Base-by-base conservation (phyloP, 2,888 invertebrate genomes). In the Sesia apiformis region DNA sequence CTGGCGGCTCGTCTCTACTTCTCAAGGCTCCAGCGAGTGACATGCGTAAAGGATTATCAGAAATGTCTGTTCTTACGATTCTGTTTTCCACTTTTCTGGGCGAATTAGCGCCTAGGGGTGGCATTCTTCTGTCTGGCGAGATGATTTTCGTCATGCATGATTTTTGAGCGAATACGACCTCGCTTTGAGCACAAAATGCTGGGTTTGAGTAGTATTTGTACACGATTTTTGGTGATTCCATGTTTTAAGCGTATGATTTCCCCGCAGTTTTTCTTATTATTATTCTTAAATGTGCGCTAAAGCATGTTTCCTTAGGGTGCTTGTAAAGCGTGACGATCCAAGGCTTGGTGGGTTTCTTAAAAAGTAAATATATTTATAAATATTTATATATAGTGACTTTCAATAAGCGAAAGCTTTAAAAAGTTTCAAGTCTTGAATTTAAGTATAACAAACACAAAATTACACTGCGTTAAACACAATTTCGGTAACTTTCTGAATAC, bases 101-200 rank as follows among this genome's bases (percentile, higher is more conserved):
- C 0, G 89, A 86, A 66, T 74, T 92, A 55, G 78, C 85, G 40
- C 89, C 90, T 41, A 89, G 60, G 1, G 88, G 90, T 0, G 85
- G 71, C 75, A 86, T 90, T 64, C 83, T 64, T 8, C 76, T 67
- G 8, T 80, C 75, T 0, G 83, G 80, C 2, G 77, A 73, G 3
- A 72, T 69, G 0, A 84, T 69, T 57, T 81, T 81, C 0, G 79
- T 76, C 5, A 79, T 64, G 46, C 83, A 81, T 69, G 77, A 75
- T 54, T 88, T 88, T 58, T 90, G 86, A 5, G 76, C 76, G 57
- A 84, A 90, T 40, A 84, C 67, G 61, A 80, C 93, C 70, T 95
- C 95, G 72, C 95, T 95, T 79, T 94, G 93, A 40, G 93, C 92
- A 72, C 94, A 94, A 72, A 95, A 95, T 0, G 95, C 95, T 54